phyloP scores from a whole-genome alignment of 2,888 invertebrate species.

The Mimumesa dahlbomi region DNA sequence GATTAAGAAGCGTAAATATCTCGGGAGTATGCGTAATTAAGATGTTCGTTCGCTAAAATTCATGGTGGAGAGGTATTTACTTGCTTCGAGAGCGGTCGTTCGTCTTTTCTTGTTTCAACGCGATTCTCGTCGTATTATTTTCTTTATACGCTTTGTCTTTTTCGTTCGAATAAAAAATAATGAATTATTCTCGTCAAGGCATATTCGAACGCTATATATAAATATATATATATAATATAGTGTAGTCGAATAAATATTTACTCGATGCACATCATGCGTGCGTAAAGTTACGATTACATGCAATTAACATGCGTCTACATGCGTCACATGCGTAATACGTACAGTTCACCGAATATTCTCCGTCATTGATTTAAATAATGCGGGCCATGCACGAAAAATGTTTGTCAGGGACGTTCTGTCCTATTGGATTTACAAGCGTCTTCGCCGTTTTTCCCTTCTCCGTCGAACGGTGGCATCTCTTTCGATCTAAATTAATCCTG shows the following conservation, averaged over 20 bases:
- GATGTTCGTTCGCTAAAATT: too few species aligned
- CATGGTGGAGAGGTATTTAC: not conserved
- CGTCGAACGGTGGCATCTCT: too few species aligned
- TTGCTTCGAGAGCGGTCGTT: not conserved
- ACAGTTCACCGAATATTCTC: conserved; percentile 8
- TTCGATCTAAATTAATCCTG: too few species aligned
- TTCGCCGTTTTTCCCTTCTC: too few species aligned
- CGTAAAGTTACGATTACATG: not conserved
- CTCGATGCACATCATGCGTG: conserved; percentile 5
- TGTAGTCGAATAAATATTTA: conserved; percentile 2
- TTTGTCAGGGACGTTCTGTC: not conserved
- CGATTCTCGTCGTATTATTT: not conserved
- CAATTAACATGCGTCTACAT: not conserved
- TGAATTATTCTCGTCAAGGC: not conserved
- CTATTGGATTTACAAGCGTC: conserved; percentile 27
- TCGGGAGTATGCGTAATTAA: not conserved
- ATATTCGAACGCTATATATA: not conserved
- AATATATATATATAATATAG: conserved; percentile 11
- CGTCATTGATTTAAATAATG: conserved; percentile 16
- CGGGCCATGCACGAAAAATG: conserved; percentile 8
- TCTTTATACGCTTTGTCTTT: not conserved
- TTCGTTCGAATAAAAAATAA: not conserved
- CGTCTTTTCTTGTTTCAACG: not conserved
- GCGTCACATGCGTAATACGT: conserved; percentile 19
- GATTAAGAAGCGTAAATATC: not conserved